Conservation (phyloP, 2,113 vertebrate genomes). For the Macrotis lagotis region DNA sequence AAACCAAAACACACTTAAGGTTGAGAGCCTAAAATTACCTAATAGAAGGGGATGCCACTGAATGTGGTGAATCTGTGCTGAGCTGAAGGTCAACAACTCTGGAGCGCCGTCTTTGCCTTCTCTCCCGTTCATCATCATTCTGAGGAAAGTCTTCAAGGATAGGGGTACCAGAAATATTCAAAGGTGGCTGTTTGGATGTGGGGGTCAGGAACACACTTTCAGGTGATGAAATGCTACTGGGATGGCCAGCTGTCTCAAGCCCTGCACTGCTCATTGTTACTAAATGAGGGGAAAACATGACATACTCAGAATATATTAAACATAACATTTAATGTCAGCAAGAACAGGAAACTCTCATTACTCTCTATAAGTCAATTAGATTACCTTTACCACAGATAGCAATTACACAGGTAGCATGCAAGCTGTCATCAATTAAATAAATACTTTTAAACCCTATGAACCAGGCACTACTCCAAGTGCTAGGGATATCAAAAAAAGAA, state of each 20-base stretch:
- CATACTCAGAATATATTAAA: slow-evolving; percentile 38
- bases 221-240: slow-evolving; percentile 17
- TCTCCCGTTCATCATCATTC: slow-evolving; percentile 94
- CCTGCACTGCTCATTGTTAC: slow-evolving; percentile 34
- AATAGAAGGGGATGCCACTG: slow-evolving; percentile 71
- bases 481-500: background rate
- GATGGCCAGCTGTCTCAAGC: slow-evolving; percentile 49
- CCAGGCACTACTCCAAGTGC: background rate
- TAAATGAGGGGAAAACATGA: slow-evolving; percentile 30
- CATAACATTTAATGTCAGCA: background rate
- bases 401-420: background rate
- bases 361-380: background rate
- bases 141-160: slow-evolving; percentile 86
- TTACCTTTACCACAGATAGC: background rate
- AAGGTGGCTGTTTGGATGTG: slow-evolving; percentile 66
- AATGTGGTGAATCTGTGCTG: slow-evolving; percentile 83
- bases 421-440: background rate
- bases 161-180: slow-evolving; percentile 80
- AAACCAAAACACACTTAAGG: rapidly evolving
- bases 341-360: background rate
- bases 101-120: slow-evolving; percentile 90
- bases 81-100: slow-evolving; percentile 88
- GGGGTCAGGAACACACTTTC: slow-evolving; percentile 73
- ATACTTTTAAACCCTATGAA: background rate
- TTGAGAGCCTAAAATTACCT: slow-evolving; percentile 48